These are phyloP conservation scores for Amazonetta brasiliensis DNA, from an alignment of 2,797 vertebrate genomes.

Conservation along the genomic window DNA sequence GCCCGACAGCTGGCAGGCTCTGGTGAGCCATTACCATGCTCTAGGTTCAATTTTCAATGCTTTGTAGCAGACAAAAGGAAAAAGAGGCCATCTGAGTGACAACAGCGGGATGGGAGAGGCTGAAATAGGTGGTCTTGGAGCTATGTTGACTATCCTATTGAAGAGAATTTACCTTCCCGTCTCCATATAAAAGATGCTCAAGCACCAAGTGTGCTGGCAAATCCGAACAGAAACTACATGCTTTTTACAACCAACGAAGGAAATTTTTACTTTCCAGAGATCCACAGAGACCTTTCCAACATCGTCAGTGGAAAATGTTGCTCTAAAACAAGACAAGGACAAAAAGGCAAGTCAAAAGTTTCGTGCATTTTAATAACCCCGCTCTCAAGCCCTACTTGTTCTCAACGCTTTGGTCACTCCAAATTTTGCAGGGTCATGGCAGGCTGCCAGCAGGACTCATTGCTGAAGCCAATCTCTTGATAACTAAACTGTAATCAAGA, in stretches of 20 bases:
- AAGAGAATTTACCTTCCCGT: not conserved
- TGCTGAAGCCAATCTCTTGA: conserved; percentile 6
- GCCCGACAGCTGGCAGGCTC: conserved; percentile 15
- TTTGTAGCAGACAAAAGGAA: conserved; percentile 15
- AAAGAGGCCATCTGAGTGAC: not conserved
- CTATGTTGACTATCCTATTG: not conserved
- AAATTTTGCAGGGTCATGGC: not conserved
- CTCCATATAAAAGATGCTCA: not conserved
- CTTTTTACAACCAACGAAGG: not conserved
- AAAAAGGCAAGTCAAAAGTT: not conserved
- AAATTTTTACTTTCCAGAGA: not conserved
- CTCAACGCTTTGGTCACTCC: not conserved
- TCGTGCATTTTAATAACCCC: not conserved
- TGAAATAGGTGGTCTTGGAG: not conserved
- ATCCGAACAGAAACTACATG: not conserved
- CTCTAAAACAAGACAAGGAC: not conserved
- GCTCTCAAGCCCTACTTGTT: not conserved
- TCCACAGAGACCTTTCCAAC: not conserved
- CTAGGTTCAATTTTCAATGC: conserved; percentile 22
- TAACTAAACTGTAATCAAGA: not conserved
- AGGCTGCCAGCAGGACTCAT: not conserved
- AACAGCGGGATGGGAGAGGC: not conserved
- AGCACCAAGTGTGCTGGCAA: not conserved
- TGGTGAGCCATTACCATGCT: conserved; percentile 3
- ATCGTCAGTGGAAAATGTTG: not conserved